Evolutionary conservation across 2,113 vertebrate species (phyloP), one percentile per base, ranked within the genome.

Genomic region (Vulpes ferrilata): DNA sequence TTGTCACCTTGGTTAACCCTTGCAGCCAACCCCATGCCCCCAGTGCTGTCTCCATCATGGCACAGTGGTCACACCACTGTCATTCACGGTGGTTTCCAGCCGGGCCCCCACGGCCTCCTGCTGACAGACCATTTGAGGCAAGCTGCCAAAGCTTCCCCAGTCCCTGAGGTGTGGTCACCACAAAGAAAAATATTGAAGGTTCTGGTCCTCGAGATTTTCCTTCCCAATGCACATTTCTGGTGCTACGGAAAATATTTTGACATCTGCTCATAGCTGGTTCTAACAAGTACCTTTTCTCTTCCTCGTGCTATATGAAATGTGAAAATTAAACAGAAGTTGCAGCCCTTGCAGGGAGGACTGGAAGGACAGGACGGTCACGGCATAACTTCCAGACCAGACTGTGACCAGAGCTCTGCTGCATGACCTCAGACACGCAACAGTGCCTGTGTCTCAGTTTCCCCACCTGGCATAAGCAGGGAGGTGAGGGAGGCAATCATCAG

Each of bases 231-330:
- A 82, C 87, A 78, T 93, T 65, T 86, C 90, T 83, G 35, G 35
- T 53, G 23, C 65, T 84, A 71, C 22, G 2, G 17, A 90, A 97
- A 98, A 97, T 93, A 97, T 97, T 97, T 91, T 96, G 96, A 96
- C 90, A 60, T 71, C 69, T n/a, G 11, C 79, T 93, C 30, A 4
- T 64, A 81, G 67, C 53, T 64, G 3, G 53, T 62, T 38, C 35
- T 71, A 30, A n/a, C 38, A 6, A 53, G 81, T 60, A 22, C 25
- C 67, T 67, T 82, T 90, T 55, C 48, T 30, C 89, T 80, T 67
- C 27, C 48, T 76, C 7, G 0, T 25, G 35, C 81, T 87, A 22
- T 10, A 51, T 0, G 19, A 55, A 55, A 88, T 11, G 20, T 11
- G n/a, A 48, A 67, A 69, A 94, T 64, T 35, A 67, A 32, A 35